Percentiles rank a stretch among this genome's conserved stretches.
phyloP scores from a whole-genome alignment of 2,797 vertebrate genomes.

The Artibeus jamaicensis region DNA sequence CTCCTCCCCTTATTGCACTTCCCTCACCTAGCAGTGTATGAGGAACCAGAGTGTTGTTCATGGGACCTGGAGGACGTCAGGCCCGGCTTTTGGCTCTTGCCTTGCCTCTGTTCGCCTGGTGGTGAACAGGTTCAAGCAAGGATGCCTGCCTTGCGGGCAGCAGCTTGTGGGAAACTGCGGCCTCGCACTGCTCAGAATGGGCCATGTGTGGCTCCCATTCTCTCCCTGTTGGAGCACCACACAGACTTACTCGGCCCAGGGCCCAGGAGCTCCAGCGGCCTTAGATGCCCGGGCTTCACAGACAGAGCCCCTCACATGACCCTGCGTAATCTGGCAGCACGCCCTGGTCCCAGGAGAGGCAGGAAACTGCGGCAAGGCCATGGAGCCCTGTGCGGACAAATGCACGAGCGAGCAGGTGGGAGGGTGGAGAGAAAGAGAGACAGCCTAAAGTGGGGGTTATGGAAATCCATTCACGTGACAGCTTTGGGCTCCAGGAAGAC shows the following conservation, averaged over 20 bases:
- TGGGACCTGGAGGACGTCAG: background rate
- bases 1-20: background rate
- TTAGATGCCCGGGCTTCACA: background rate
- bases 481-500: no score
- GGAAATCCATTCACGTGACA: no score
- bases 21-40: background rate
- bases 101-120: background rate
- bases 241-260: background rate
- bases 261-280: background rate
- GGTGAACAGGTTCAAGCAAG: background rate
- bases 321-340: background rate
- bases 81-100: no score
- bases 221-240: background rate
- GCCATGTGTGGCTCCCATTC: background rate
- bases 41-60: background rate
- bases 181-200: background rate
- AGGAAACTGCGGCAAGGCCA: background rate
- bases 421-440: no score
- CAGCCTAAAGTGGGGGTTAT: no score
- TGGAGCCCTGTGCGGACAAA: background rate
- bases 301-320: background rate
- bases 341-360: background rate
- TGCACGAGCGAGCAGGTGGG: background rate
- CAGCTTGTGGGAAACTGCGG: background rate
- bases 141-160: no score